Percentiles rank a stretch among this genome's conserved stretches.
Conservation (phyloP, 2,113 vertebrate genomes). For the Malurus melanocephalus region DNA sequence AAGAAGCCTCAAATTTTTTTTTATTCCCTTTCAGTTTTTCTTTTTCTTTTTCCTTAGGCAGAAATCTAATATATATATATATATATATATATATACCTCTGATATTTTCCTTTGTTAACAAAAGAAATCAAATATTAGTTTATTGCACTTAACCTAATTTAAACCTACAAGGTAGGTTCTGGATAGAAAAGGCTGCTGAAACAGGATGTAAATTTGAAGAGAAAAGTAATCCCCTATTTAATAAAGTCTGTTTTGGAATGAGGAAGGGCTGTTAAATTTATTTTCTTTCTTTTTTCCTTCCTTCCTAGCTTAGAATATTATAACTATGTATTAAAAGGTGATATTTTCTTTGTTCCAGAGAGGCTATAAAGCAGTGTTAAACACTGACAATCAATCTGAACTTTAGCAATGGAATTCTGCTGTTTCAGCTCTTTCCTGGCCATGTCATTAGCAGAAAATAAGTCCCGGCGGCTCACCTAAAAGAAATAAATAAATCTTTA, state of each 20-base stretch:
- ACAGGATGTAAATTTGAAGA: not conserved
- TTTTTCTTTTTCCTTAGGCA: not conserved
- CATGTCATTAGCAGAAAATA: constrained; percentile 55
- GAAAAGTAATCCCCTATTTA: not conserved
- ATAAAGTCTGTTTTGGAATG: constrained; percentile 12
- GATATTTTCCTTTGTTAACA: not conserved
- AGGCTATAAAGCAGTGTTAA: constrained; percentile 1
- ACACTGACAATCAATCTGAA: constrained; percentile 52
- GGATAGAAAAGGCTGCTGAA: not conserved
- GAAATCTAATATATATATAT: not conserved
- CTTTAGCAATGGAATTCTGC: constrained; percentile 38
- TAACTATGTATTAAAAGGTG: constrained; percentile 39
- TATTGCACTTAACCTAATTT: not conserved
- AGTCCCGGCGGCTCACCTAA: constrained; percentile 32
- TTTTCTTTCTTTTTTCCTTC: not conserved
- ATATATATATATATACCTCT: not conserved
- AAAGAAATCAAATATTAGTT: not conserved
- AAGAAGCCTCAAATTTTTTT: not conserved
- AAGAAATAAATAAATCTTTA: not conserved
- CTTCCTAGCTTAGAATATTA: constrained; percentile 25
- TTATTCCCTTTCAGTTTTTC: not conserved
- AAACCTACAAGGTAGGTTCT: not conserved
- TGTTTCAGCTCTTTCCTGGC: constrained; percentile 56
- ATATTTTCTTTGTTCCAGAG: constrained; percentile 50
- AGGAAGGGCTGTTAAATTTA: not conserved